Base-by-base conservation (phyloP, 2,113 vertebrate genomes). In the Platysternon megacephalum region DNA sequence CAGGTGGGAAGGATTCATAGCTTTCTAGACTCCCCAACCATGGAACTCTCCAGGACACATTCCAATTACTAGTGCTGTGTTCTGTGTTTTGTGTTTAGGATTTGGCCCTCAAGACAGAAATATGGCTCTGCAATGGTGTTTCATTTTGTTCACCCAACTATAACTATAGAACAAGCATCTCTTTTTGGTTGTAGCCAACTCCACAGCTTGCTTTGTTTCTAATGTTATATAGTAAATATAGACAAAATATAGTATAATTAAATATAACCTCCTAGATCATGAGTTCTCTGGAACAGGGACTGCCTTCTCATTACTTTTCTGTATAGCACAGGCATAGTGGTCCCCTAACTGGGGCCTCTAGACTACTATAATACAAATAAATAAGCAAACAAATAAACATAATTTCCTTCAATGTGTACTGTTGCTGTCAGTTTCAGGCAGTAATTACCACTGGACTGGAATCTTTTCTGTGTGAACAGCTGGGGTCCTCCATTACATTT, bases 381-480 rank as follows among this genome's bases (percentile, higher is more conserved):
- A 14, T n/a, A 82, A 39, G 65, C 35, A 68, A n/a, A 68, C 17
- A 65, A 55, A 79, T 32, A 88, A 61, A 48, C 46, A 44, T 48
- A 16, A 82, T 91, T 81, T 94, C 52, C 61, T 84, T 51, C 79
- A 84, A 11, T 8, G 44, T 80, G 6, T 78, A 82, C 79, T 89
- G 83, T 87, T 96, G 44, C 9, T 87, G 51, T 72, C 51, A 86
- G 1, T 82, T 85, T 81, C 14, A 78, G 35, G n/a, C 65, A 21
- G 13, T 89, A 82, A 86, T 98, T 97, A 98, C 97, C 97, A 98
- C 61, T 28, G 96, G 65, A 78, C 49, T 98, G 8, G 91, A 83
- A 82, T 95, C 51, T 53, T 95, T 97, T 91, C 93, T 96, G 1
- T 82, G 78, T 86, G 96, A 96, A 91, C 90, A 91, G 93, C 89